Evolutionary conservation across 2,113 vertebrate genomes (phyloP).

Genomic region (Typhlomys cinereus): DNA sequence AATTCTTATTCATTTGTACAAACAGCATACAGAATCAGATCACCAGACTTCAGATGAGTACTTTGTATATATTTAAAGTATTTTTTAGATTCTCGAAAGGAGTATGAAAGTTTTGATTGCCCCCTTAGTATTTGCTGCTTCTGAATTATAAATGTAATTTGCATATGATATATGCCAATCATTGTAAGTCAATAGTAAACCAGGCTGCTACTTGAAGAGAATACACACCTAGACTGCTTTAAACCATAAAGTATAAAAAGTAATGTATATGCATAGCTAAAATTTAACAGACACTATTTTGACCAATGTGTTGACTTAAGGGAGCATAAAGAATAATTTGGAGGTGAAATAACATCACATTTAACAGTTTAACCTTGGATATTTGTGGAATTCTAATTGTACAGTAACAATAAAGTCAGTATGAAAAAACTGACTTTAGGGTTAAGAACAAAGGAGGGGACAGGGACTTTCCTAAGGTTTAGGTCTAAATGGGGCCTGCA

Average conservation of each 20-base stretch:
- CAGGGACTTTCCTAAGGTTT: neutral
- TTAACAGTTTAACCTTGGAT: neutral
- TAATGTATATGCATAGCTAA: neutral
- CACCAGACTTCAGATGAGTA: neutral
- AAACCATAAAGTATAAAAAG: neutral
- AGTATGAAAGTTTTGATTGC: neutral
- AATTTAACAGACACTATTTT: neutral
- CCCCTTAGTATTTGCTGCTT: neutral
- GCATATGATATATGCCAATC: neutral
- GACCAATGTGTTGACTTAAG: neutral
- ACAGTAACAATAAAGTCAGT: neutral
- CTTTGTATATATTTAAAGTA: neutral
- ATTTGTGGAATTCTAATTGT: conserved; percentile 15
- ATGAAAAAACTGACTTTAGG: neutral
- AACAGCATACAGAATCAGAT: neutral
- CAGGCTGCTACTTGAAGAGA: neutral
- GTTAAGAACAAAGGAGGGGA: neutral
- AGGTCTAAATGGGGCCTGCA: neutral
- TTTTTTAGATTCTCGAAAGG: conserved; percentile 21
- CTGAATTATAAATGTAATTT: neutral
- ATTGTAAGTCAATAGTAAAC: neutral
- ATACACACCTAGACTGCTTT: neutral
- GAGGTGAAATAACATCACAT: neutral
- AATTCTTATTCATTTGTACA: neutral
- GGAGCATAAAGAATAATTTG: neutral